Percentiles rank a stretch among this genome's conserved stretches.
Conservation (phyloP, 2,888 invertebrate species). For the Ptilodon capucinus region DNA sequence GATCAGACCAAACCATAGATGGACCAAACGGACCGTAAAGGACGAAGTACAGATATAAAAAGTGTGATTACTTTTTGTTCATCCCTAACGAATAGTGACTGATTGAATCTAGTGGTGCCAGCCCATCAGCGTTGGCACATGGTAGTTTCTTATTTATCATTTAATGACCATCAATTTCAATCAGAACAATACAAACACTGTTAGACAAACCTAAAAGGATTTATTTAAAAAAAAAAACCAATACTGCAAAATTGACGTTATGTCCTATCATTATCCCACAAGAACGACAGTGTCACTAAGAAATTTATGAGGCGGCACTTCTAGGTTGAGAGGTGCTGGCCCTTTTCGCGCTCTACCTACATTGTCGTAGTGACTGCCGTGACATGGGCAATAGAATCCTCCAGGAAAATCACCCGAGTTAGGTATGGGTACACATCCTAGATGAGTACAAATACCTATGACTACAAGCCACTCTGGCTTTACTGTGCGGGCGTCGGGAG, state of each 20-base stretch:
- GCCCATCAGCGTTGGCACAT: too few relatives aligned
- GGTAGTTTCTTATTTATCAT: too few relatives aligned
- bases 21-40: too few relatives aligned
- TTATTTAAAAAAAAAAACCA: constrained; percentile 7
- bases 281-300: constrained; percentile 77
- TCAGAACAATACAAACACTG: not conserved
- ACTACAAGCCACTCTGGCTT: constrained; percentile 90
- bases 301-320: constrained; percentile 85
- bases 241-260: constrained; percentile 1
- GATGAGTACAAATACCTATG: constrained; percentile 91
- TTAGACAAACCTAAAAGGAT: not conserved
- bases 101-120: too few relatives aligned
- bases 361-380: constrained; percentile 91
- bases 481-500: constrained; percentile 84
- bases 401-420: constrained; percentile 85
- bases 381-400: constrained; percentile 92
- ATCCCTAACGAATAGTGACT: too few relatives aligned
- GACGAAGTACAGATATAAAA: too few relatives aligned
- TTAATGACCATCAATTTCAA: too few relatives aligned
- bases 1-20: too few relatives aligned
- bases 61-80: too few relatives aligned
- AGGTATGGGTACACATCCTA: constrained; percentile 92
- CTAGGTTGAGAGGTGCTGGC: constrained; percentile 88
- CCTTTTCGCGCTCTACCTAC: constrained; percentile 89
- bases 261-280: constrained; percentile 63